Evolutionary conservation across 2,888 invertebrate genomes (phyloP).

Genomic region (Cantharis rufa): DNA sequence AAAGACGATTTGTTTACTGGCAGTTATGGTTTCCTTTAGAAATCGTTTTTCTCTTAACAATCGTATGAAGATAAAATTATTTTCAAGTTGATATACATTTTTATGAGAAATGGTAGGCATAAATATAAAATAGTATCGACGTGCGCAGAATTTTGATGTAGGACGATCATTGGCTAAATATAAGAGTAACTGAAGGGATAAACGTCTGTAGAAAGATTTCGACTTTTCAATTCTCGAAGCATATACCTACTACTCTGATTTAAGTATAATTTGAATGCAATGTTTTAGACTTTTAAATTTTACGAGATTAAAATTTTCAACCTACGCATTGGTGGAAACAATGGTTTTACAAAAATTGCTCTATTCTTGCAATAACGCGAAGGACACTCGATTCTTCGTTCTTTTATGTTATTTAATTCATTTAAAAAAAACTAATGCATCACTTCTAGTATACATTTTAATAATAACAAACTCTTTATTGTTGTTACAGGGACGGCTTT

Average conservation of each 20-base stretch:
- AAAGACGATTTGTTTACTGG: conserved; percentile 1
- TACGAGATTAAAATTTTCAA: neutral
- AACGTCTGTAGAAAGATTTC: conserved; percentile 35
- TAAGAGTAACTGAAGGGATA: conserved; percentile 34
- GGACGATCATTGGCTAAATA: conserved; percentile 31
- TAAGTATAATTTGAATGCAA: conserved; percentile 32
- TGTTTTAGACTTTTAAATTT: conserved; percentile 29
- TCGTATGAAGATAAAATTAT: conserved; percentile 7
- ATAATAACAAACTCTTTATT: conserved; percentile 12
- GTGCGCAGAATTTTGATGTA: conserved; percentile 32
- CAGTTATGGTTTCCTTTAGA: conserved; percentile 1
- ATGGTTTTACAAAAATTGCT: neutral
- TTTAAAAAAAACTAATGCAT: neutral
- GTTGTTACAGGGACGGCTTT: conserved; percentile 79
- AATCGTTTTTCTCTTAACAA: conserved; percentile 11
- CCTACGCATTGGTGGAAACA: neutral
- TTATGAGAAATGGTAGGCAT: conserved; percentile 23
- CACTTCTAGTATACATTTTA: neutral
- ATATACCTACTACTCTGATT: conserved; percentile 35
- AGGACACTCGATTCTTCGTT: too few relatives aligned
- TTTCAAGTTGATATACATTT: conserved; percentile 15
- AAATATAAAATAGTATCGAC: conserved; percentile 23
- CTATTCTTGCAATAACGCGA: neutral
- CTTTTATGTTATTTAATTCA: neutral
- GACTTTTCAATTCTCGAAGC: conserved; percentile 26